Percentiles rank a stretch among this genome's conserved stretches.
Evolutionary conservation across 2,888 invertebrate species (phyloP).

Genomic region (Merodon equestris): DNA sequence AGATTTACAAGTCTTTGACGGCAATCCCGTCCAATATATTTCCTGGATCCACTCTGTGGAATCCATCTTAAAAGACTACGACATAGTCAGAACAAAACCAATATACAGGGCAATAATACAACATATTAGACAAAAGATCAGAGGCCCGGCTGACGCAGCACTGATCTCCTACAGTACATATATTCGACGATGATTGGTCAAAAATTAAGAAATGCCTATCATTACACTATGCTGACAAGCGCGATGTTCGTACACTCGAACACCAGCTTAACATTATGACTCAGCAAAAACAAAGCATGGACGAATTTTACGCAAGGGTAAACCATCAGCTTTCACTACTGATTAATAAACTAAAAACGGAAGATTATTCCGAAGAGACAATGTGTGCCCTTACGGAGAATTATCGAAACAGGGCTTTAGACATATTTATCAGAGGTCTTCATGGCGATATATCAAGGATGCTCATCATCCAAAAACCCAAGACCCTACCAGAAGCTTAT

Average conservation of each 20-base stretch:
- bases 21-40: conserved; percentile 7
- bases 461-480: conserved; percentile 33
- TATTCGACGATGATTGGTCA: conserved; percentile 51
- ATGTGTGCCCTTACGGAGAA: conserved; percentile 10
- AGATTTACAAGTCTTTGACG: conserved; percentile 7
- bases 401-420: conserved; percentile 15
- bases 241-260: conserved; percentile 12
- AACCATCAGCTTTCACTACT: conserved; percentile 18
- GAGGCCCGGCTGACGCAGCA: conserved; percentile 18
- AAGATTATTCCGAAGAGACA: conserved; percentile 3
- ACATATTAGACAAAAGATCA: conserved; percentile 21
- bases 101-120: conserved; percentile 21
- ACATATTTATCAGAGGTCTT: conserved; percentile 34
- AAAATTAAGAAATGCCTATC: conserved; percentile 60
- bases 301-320: conserved; percentile 22
- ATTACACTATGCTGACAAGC: conserved; percentile 57
- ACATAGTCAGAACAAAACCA: conserved; percentile 15
- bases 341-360: conserved; percentile 32
- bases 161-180: conserved; percentile 30
- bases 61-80: conserved; percentile 12
- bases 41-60: no score
- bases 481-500: conserved; percentile 44
- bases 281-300: conserved; percentile 14
- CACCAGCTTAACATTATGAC: conserved; percentile 15
- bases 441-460: conserved; percentile 44